These are phyloP conservation scores for Dolichoris vasculosae DNA, from an alignment of 1,140 invertebrate species.

Conservation along the genomic window DNA sequence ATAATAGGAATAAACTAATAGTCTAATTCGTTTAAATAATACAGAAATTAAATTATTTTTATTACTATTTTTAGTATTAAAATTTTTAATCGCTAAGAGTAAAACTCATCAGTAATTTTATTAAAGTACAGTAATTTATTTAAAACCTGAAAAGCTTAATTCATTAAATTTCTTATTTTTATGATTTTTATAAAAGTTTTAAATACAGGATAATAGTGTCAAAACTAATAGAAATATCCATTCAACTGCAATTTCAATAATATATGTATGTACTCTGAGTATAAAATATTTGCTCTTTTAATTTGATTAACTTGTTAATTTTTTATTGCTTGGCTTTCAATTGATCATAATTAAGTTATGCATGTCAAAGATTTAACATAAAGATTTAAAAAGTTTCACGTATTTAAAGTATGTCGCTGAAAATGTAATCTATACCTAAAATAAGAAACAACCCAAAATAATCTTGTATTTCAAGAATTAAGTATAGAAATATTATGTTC, in stretches of 20 bases:
- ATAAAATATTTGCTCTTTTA: conserved; percentile 63
- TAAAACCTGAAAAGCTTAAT: background rate
- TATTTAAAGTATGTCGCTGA: conserved; percentile 64
- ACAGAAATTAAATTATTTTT: conserved; percentile 14
- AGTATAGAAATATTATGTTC: background rate
- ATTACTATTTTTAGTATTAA: conserved; percentile 50
- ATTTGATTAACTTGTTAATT: conserved; percentile 39
- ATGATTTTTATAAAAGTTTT: background rate
- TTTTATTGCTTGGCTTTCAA: conserved; percentile 19
- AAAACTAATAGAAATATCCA: conserved; percentile 65
- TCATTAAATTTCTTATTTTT: background rate
- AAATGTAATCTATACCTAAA: conserved; percentile 67
- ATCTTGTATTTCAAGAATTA: conserved; percentile 12
- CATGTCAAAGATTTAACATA: conserved; percentile 60
- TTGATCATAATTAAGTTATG: conserved; percentile 59
- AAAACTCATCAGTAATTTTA: conserved; percentile 67
- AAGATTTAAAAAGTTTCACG: conserved; percentile 61
- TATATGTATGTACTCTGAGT: conserved; percentile 67
- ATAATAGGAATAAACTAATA: conserved; percentile 10
- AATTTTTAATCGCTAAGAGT: conserved; percentile 58
- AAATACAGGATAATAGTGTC: conserved; percentile 42
- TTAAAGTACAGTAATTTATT: conserved; percentile 42
- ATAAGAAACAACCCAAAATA: background rate
- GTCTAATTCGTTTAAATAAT: conserved; percentile 20
- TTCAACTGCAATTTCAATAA: conserved; percentile 66